Base-by-base conservation (phyloP, 2,797 vertebrate species). In the Scarus forsteni region DNA sequence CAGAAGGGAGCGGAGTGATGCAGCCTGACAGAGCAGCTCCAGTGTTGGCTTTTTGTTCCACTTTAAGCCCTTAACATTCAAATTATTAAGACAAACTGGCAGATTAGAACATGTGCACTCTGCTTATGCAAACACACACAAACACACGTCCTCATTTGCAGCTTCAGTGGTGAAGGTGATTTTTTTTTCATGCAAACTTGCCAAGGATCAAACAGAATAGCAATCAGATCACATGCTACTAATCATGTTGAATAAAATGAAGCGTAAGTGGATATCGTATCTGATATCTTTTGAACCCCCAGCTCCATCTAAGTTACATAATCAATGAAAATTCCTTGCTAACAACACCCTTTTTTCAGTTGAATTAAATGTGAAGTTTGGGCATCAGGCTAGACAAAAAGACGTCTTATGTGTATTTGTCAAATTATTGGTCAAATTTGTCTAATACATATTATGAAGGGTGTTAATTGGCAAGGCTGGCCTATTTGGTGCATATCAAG, bases 151-250 rank as follows among this genome's bases (percentile, higher is more conserved):
- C 19, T 43, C n/a, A 10, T 34, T 8, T 49, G 34, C 56, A 43
- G 51, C 54, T 43, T 62, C 40, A 65, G 68, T 51, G 34, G 46
- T 66, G 56, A 71, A 58, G 13, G 38, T 44, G 56, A 61, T 59
- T 62, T 45, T 13, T n/a, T 27, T 61, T 6, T 49, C 3, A 45
- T 73, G 53, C 45, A 77, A 70, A 80, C 19, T 9, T 51, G 68
- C 4, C 35, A 49, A 58, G 56, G 73, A 88, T 86, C 80, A 84
- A 78, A 85, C 52, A 54, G 84, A 66, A 75, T 63, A 10, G 60
- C 39, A 55, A 77, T 70, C 57, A 15, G 59, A 46, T 70, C 63
- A 39, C 27, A 39, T 49, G 65, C 69, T 59, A 48, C 49, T 77
- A 60, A 75, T 81, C 60, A 73, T 42, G 44, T 44, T 59, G 51